Evolutionary conservation across 2,113 vertebrate species (phyloP), one percentile per base, ranked within the genome.

Genomic region (Brevimyrus niger): DNA sequence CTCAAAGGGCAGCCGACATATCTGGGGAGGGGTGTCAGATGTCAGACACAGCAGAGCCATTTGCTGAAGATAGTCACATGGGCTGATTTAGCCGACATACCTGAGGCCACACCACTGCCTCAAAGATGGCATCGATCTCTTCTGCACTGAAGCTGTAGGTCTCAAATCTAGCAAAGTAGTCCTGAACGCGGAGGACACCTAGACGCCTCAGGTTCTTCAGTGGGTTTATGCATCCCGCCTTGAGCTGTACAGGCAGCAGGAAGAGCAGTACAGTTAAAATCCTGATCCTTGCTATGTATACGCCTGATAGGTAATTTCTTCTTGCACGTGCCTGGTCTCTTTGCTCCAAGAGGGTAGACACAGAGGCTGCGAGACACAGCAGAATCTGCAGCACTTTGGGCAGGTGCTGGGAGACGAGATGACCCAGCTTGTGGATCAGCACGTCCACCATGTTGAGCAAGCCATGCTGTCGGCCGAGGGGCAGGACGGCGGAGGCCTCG

Each of bases 151-250:
- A 99, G 87, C 38, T 94, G 94, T 98, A 98, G 0, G 92, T 96
- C 87, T 99, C 97, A 89, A 97, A 97, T 73, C 95, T 94, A 48
- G 96, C 94, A 90, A 99, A 99, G 93, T 99, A 99, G 53, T 97
- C 96, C 8, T 92, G 95, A 86, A 98, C 93, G 92, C 96, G 97
- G 92, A 97, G 97, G 91, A 98, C 94, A 38, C 97, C 97, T 80
- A 99, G 95, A 51, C 97, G 96, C 90, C 98, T 96, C 92, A 99
- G 93, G 94, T 99, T 97, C 95, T 99, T 99, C 93, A 99, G 93
- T 21, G 96, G 98, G 92, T 94, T 97, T 91, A 99, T 95, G 90
- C 96, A 96, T 31, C 96, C 97, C 4, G 95, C 88, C 9, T 97
- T 97, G 84, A 99, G 90, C 98, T 99, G 90, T 51, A 90, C 91